Percentiles rank a stretch among this genome's conserved stretches.
These are phyloP conservation scores for Liopterus haemorrhoidalis DNA, from an alignment of 2,888 invertebrate genomes.

Conservation along the genomic window DNA sequence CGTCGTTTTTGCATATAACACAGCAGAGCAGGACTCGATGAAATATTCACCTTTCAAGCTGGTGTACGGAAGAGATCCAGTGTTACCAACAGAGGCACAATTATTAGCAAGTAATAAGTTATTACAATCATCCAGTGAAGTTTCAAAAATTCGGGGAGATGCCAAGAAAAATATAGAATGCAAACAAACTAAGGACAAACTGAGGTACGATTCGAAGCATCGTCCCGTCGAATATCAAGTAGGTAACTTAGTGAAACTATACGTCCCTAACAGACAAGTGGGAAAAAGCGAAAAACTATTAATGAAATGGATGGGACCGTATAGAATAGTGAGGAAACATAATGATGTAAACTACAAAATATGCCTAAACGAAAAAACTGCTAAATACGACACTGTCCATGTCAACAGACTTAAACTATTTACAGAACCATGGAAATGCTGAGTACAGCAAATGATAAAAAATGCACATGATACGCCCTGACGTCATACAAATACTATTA, in stretches of 20 bases:
- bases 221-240: slow-evolving; percentile 20
- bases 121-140: too few species aligned
- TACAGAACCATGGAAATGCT: slow-evolving; percentile 29
- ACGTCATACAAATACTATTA: too few species aligned
- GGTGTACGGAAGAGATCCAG: slow-evolving; percentile 28
- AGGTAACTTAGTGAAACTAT: slow-evolving; percentile 31
- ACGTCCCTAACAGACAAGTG: slow-evolving; percentile 29
- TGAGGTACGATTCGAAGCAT: slow-evolving; percentile 29
- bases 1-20: slow-evolving; percentile 31
- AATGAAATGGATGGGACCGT: slow-evolving; percentile 29
- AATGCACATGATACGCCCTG: too few species aligned
- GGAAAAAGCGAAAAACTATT: slow-evolving; percentile 30
- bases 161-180: slow-evolving; percentile 23
- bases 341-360: slow-evolving; percentile 26
- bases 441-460: too few species aligned
- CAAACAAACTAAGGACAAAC: slow-evolving; percentile 27
- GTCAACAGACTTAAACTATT: slow-evolving; percentile 26
- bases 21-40: slow-evolving; percentile 28
- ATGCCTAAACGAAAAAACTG: slow-evolving; percentile 9
- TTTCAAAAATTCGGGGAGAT: too few species aligned
- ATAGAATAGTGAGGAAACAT: slow-evolving; percentile 23
- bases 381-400: slow-evolving; percentile 26
- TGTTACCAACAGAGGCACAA: slow-evolving; percentile 27
- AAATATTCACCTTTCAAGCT: slow-evolving; percentile 22
- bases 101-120: neutral